Conservation (phyloP, 2,113 vertebrate genomes). For the Nymphicus hollandicus region DNA sequence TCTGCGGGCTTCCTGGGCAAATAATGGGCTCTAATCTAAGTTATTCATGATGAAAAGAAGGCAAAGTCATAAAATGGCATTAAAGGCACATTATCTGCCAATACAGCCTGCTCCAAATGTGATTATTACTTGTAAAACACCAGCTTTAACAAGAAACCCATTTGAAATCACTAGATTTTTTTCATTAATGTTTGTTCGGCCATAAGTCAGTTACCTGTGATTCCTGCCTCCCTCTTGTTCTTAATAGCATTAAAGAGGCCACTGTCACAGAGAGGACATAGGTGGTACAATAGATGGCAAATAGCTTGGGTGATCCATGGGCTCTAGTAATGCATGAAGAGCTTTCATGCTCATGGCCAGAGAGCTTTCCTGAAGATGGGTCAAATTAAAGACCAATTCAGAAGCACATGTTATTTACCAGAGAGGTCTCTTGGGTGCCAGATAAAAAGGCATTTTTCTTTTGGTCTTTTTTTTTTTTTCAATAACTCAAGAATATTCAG, state of each 20-base stretch:
- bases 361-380: background rate
- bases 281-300: background rate
- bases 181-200: constrained; percentile 34
- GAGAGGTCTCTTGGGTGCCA: background rate
- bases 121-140: constrained; percentile 42
- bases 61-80: background rate
- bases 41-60: constrained; percentile 21
- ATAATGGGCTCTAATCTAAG: constrained; percentile 38
- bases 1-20: constrained; percentile 15
- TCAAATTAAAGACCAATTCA: background rate
- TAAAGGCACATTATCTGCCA: constrained; percentile 43
- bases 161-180: constrained; percentile 25
- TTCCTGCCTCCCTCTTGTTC: background rate
- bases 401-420: background rate
- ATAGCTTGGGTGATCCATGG: background rate
- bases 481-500: background rate
- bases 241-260: background rate
- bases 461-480: background rate
- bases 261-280: background rate
- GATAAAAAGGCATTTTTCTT: background rate
- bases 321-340: background rate
- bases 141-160: constrained; percentile 35
- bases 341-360: background rate
- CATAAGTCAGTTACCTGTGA: background rate
- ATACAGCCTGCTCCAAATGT: constrained; percentile 11